Percentiles rank a stretch among this genome's conserved stretches.
These are phyloP conservation scores for Hydrocynus forskahlii DNA, from an alignment of 2,797 vertebrate genomes.

Conservation along the genomic window DNA sequence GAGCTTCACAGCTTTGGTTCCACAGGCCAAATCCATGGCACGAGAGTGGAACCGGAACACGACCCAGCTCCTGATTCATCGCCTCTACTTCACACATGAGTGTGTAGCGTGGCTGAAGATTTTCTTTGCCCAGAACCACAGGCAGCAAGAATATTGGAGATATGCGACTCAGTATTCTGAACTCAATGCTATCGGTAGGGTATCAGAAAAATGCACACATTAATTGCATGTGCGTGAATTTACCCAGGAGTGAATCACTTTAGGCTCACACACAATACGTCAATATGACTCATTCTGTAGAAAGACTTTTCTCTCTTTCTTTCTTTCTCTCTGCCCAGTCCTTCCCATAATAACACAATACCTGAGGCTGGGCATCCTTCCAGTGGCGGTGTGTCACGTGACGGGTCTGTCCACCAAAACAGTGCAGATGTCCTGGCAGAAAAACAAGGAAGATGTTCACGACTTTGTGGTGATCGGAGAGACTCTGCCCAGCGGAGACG, in stretches of 20 bases:
- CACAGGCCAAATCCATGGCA: background rate
- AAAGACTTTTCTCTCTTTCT: background rate
- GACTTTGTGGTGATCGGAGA: background rate
- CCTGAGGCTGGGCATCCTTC: background rate
- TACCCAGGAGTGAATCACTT: background rate
- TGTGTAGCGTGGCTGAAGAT: slow-evolving; percentile 1
- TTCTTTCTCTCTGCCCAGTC: background rate
- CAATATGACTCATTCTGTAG: too few relatives aligned
- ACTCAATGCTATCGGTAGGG: background rate
- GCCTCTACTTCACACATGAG: background rate
- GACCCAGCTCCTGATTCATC: background rate
- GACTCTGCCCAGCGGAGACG: background rate
- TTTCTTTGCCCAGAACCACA: background rate
- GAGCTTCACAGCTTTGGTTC: background rate
- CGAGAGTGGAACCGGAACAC: background rate
- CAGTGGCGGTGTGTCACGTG: background rate
- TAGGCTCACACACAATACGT: too few relatives aligned
- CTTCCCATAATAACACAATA: background rate
- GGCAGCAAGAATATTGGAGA: background rate
- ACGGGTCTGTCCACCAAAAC: background rate
- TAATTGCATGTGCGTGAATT: background rate
- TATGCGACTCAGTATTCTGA: background rate
- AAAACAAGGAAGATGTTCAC: background rate
- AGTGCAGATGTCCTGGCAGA: background rate
- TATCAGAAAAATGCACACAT: background rate